A percentile compares a stretch with the other conserved stretches of the same genome.
These are phyloP conservation scores for Atta colombica DNA, from an alignment of 1,140 invertebrate genomes.

Conservation along the genomic window DNA sequence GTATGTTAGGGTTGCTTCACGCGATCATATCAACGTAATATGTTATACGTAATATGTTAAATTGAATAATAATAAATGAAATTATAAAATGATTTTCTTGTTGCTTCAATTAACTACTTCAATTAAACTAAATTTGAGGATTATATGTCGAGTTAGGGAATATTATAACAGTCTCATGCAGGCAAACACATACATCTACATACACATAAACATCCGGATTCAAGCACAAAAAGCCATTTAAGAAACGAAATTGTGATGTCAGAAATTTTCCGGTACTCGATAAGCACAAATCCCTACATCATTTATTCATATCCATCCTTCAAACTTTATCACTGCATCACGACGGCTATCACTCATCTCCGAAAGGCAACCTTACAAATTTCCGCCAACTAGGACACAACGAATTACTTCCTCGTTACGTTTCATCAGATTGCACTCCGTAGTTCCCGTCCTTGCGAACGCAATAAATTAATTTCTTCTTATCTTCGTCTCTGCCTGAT, in stretches of 20 bases:
- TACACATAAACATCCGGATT: background rate
- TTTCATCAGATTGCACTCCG: slow-evolving; percentile 47
- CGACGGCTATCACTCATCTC: slow-evolving; percentile 38
- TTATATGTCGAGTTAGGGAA: background rate
- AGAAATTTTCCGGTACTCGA: slow-evolving; percentile 6
- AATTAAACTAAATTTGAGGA: slow-evolving; percentile 16
- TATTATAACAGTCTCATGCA: background rate
- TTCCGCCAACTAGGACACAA: slow-evolving; percentile 14
- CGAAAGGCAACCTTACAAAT: slow-evolving; percentile 42
- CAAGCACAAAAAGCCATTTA: background rate
- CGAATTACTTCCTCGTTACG: slow-evolving; percentile 51
- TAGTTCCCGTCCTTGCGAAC: background rate
- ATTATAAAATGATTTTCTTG: background rate
- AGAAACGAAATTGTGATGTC: background rate
- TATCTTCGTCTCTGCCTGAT: background rate
- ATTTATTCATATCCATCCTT: slow-evolving; percentile 37
- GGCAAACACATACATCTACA: background rate
- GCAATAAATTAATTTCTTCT: slow-evolving; percentile 58
- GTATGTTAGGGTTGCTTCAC: background rate
- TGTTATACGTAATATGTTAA: background rate
- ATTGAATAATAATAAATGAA: background rate
- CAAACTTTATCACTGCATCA: slow-evolving; percentile 25
- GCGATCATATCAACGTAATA: background rate
- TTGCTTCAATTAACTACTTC: too few relatives aligned
- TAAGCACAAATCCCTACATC: slow-evolving; percentile 13